Conservation (phyloP, 2,113 vertebrate species). For the Otis tarda region DNA sequence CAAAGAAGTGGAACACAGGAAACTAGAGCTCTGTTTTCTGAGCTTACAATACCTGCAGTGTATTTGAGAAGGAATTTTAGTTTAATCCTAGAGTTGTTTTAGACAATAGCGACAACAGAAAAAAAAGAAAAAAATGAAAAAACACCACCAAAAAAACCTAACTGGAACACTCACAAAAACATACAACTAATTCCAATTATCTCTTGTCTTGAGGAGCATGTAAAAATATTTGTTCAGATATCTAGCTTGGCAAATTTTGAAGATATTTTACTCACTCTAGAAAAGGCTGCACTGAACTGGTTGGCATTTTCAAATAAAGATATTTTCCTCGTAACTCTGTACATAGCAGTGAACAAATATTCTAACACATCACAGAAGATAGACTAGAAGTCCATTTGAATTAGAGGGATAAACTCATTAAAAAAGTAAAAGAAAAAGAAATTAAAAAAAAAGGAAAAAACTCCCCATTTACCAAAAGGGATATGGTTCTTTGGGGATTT, state of each 20-base stretch:
- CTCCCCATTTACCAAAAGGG: rapidly evolving
- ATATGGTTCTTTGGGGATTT: not conserved
- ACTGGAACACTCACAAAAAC: not conserved
- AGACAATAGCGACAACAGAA: not conserved
- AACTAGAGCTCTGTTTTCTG: not conserved
- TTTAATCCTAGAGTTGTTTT: not conserved
- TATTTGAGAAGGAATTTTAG: not conserved
- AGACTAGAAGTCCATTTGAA: not conserved
- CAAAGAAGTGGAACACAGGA: not conserved
- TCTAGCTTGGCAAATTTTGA: not conserved
- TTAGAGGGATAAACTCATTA: not conserved
- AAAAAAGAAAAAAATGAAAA: not conserved
- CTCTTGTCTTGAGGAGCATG: not conserved
- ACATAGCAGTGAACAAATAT: not conserved
- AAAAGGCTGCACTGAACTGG: not conserved
- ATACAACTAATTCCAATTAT: not conserved
- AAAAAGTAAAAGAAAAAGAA: not conserved
- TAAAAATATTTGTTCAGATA: not conserved
- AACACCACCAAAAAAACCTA: no score
- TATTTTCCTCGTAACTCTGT: not conserved
- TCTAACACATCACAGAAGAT: not conserved
- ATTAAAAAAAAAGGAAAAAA: rapidly evolving
- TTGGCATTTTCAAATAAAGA: not conserved
- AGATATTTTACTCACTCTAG: not conserved
- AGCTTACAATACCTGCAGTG: not conserved